Conservation (phyloP, 2,797 vertebrate species). For the Fistularia tabacaria region DNA sequence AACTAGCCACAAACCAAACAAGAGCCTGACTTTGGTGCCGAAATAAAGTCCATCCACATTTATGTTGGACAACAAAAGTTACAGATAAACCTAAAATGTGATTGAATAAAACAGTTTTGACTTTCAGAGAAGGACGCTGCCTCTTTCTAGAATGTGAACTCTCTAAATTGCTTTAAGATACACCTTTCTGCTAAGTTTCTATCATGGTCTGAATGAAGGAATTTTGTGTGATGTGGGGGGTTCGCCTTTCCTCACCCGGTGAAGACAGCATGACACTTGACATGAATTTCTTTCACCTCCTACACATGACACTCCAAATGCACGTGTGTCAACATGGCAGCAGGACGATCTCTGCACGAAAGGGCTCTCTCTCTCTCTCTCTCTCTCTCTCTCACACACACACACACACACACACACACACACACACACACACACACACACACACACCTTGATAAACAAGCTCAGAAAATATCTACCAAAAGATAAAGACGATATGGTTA, state of each 20-base stretch:
- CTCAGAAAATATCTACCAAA: constrained; percentile 12
- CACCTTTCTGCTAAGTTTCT: constrained; percentile 27
- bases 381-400: no score
- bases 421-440: constrained; percentile 9
- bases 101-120: no score
- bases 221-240: not conserved
- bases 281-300: constrained; percentile 9
- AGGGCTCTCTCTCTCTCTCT: not conserved
- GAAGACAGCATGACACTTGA: constrained; percentile 32
- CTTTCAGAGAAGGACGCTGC: not conserved
- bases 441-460: constrained; percentile 25
- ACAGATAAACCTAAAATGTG: no score
- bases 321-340: constrained; percentile 43
- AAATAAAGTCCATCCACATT: not conserved
- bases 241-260: constrained; percentile 10
- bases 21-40: not conserved
- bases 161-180: constrained; percentile 7
- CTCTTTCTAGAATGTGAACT: constrained; percentile 42
- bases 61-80: no score
- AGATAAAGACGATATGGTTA: constrained; percentile 24
- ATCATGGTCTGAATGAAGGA: constrained; percentile 1
- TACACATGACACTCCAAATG: constrained; percentile 17
- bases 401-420: constrained; percentile 26
- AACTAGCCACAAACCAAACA: constrained; percentile 1
- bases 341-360: constrained; percentile 6